Evolutionary conservation across 1,140 invertebrate species (phyloP).

Genomic region (Parapsyche elsis): DNA sequence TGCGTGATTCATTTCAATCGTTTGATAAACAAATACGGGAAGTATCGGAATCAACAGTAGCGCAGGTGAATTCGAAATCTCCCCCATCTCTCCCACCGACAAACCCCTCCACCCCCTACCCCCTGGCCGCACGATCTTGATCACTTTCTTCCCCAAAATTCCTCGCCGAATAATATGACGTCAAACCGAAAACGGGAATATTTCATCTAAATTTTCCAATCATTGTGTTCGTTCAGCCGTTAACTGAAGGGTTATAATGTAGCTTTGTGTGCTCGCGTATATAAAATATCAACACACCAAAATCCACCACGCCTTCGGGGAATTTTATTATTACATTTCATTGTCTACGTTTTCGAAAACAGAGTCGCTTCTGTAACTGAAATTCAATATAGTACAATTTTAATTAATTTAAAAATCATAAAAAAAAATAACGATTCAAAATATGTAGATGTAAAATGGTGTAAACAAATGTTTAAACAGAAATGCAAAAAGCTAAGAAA

Average conservation of each 20-base stretch:
- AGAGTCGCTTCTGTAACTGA: no score
- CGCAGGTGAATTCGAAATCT: no score
- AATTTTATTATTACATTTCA: slow-evolving; percentile 15
- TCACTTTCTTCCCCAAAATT: slow-evolving; percentile 14
- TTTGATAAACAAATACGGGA: no score
- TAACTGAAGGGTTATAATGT: slow-evolving; percentile 42
- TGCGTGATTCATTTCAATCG: no score
- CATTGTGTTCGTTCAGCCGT: slow-evolving; percentile 36
- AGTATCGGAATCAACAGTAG: no score
- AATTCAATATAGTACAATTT: no score
- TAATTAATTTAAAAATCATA: background rate
- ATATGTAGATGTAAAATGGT: background rate
- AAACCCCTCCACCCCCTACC: no score
- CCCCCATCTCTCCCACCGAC: no score
- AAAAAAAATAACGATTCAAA: no score
- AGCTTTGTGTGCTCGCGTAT: slow-evolving; percentile 26
- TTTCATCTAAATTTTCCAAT: slow-evolving; percentile 43
- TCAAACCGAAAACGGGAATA: slow-evolving; percentile 23
- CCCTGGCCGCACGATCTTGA: no score
- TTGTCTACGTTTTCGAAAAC: background rate
- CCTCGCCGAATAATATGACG: slow-evolving; percentile 14
- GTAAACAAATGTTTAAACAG: no score
- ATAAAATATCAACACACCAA: background rate
- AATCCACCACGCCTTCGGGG: background rate
- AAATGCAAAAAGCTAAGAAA: no score